A percentile compares a stretch with the other conserved stretches of the same genome.
phyloP scores from a whole-genome alignment of 1,140 invertebrate species.

The Leptopilina boulardi region DNA sequence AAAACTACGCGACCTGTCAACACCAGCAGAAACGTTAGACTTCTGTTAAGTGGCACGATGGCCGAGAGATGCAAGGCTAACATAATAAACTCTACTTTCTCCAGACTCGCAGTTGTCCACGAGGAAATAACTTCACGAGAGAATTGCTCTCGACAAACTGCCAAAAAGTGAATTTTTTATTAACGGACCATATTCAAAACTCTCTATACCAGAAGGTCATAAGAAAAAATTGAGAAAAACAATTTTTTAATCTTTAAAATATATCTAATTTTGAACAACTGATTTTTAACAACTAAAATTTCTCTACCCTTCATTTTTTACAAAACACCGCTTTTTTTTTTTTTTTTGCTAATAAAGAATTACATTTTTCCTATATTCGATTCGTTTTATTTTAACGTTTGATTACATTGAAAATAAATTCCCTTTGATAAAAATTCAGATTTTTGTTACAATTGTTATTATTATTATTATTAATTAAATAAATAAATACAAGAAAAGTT shows the following conservation, averaged over 20 bases:
- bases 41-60: constrained; percentile 68
- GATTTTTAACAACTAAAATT: not conserved
- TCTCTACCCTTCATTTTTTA: too few species aligned
- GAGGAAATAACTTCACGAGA: not conserved
- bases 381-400: too few species aligned
- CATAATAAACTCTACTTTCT: constrained; percentile 72
- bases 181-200: not conserved
- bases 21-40: constrained; percentile 51
- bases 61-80: constrained; percentile 71
- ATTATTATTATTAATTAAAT: too few species aligned
- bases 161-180: not conserved
- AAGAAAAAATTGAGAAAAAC: not conserved
- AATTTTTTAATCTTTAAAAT: too few species aligned
- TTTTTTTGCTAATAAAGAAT: too few species aligned
- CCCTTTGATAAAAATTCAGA: too few species aligned
- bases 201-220: not conserved
- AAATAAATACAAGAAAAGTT: too few species aligned
- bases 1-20: constrained; percentile 44
- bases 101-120: constrained; percentile 38
- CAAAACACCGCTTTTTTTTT: too few species aligned
- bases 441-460: too few species aligned
- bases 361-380: too few species aligned
- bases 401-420: too few species aligned
- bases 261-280: not conserved
- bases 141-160: not conserved